Evolutionary conservation across 2,888 invertebrate species (phyloP).

Genomic region (Cantharis lateralis): DNA sequence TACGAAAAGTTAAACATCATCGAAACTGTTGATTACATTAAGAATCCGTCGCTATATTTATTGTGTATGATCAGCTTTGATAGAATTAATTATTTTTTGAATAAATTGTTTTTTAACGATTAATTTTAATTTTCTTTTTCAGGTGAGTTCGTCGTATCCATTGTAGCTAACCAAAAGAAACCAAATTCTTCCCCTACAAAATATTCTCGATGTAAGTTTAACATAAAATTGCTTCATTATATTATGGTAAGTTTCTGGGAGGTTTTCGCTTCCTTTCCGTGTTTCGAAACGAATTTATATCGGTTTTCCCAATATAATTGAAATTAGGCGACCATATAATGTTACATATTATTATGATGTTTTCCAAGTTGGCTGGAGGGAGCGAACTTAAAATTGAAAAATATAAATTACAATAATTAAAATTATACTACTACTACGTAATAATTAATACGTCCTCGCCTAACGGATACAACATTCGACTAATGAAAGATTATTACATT

Average conservation of each 20-base stretch:
- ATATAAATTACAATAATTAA: too few relatives aligned
- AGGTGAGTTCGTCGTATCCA: background rate
- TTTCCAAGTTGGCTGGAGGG: too few relatives aligned
- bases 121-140: background rate
- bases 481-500: too few relatives aligned
- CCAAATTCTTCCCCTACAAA: background rate
- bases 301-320: too few relatives aligned
- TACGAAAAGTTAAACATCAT: slow-evolving; percentile 1
- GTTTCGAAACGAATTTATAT: background rate
- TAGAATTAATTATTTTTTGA: background rate
- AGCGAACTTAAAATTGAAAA: too few relatives aligned
- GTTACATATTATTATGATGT: too few relatives aligned
- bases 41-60: background rate
- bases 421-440: too few relatives aligned
- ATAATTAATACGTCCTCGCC: too few relatives aligned
- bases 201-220: background rate
- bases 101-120: background rate
- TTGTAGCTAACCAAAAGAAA: background rate
- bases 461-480: too few relatives aligned
- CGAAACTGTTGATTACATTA: slow-evolving; percentile 3
- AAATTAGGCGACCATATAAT: too few relatives aligned
- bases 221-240: background rate
- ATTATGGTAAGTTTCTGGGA: background rate
- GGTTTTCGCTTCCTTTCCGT: background rate
- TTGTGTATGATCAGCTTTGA: background rate